These are phyloP conservation scores for Drosophila affinis DNA, from an alignment of 2,888 invertebrate genomes.

Conservation along the genomic window DNA sequence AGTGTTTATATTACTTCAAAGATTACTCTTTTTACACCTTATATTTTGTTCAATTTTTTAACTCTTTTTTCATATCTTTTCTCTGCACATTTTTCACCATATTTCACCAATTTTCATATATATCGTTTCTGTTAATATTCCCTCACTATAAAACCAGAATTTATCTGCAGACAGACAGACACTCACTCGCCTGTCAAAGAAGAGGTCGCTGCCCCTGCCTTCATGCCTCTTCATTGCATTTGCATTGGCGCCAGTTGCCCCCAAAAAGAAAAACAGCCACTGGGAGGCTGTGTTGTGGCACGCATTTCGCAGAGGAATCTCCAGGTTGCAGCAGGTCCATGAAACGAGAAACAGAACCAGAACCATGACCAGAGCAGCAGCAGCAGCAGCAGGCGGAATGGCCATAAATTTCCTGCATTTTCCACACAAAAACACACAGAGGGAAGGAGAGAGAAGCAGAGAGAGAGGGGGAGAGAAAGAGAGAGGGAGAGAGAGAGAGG, in stretches of 20 bases:
- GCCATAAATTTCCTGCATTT: conserved; percentile 73
- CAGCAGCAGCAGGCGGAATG: conserved; percentile 27
- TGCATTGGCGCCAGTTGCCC: conserved; percentile 59
- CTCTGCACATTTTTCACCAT: too few species aligned
- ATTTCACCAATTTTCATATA: background rate
- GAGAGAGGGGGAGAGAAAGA: too few species aligned
- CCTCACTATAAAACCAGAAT: conserved; percentile 13
- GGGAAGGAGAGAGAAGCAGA: conserved; percentile 1
- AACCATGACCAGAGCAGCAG: conserved; percentile 11
- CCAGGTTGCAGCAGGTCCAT: conserved; percentile 37
- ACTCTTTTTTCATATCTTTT: too few species aligned
- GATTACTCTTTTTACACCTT: too few species aligned
- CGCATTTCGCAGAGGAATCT: conserved; percentile 46
- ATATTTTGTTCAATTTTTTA: too few species aligned
- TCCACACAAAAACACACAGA: conserved; percentile 55
- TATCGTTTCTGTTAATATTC: conserved; percentile 8
- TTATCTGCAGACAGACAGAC: conserved; percentile 38
- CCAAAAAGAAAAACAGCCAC: conserved; percentile 31
- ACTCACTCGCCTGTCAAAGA: conserved; percentile 39
- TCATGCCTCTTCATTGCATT: conserved; percentile 44
- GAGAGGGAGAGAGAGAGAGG: conserved; percentile 13
- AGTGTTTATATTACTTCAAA: too few species aligned
- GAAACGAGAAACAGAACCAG: conserved; percentile 34
- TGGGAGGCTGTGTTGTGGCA: conserved; percentile 24
- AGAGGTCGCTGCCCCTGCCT: conserved; percentile 39